Percentiles rank a stretch among this genome's conserved stretches.
Conservation (phyloP, 2,797 vertebrate species). For the Peromyscus nudipes region DNA sequence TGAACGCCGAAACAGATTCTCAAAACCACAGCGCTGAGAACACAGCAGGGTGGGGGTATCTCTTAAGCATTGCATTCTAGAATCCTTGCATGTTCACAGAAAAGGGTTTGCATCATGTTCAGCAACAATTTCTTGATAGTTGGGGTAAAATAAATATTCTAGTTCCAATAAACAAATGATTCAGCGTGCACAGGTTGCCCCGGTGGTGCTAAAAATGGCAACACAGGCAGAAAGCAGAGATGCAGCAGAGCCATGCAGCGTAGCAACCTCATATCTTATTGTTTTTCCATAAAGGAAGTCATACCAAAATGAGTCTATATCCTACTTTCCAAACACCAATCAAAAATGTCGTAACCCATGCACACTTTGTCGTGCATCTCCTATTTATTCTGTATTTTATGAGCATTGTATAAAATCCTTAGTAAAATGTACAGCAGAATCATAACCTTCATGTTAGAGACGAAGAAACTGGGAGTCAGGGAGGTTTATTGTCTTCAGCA, state of each 20-base stretch:
- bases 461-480: background rate
- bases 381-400: background rate
- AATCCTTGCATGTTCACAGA: background rate
- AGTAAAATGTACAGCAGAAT: background rate
- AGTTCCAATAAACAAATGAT: background rate
- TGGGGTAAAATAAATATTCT: background rate
- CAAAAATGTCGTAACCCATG: background rate
- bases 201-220: conserved; percentile 2
- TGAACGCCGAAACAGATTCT: background rate
- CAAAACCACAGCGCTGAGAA: background rate
- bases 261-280: conserved; percentile 5
- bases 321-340: conserved; percentile 39
- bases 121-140: background rate
- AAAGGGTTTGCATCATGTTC: background rate
- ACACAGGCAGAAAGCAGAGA: background rate
- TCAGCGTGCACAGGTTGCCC: background rate
- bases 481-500: background rate
- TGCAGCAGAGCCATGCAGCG: background rate
- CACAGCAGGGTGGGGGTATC: background rate
- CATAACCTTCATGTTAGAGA: background rate
- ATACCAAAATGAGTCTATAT: background rate
- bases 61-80: background rate
- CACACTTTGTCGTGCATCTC: background rate
- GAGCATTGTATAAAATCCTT: background rate
- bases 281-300: background rate